Percentiles rank a stretch among this genome's conserved stretches.
These are phyloP conservation scores for Gasteruption jaculator DNA, from an alignment of 2,888 invertebrate genomes.

Conservation along the genomic window DNA sequence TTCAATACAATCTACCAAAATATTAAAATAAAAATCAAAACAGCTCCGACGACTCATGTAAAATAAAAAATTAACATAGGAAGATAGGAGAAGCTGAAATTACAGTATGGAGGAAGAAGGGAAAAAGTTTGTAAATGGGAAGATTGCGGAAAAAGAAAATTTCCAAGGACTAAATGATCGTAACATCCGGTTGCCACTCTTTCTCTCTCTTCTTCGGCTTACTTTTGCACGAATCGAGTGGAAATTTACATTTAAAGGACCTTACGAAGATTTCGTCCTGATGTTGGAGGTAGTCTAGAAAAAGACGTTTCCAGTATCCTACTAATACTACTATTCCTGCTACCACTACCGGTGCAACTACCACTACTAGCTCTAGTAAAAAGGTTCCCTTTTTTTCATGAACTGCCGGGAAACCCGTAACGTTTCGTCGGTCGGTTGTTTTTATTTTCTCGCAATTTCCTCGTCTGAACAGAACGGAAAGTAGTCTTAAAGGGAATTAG, in stretches of 20 bases:
- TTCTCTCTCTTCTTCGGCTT: constrained; percentile 13
- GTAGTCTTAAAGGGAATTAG: constrained; percentile 43
- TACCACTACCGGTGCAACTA: constrained; percentile 6
- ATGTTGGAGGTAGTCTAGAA: constrained; percentile 11
- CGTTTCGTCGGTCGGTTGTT: constrained; percentile 27
- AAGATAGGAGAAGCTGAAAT: no score
- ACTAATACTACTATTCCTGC: no score
- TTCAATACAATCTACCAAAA: no score
- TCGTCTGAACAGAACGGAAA: constrained; percentile 39
- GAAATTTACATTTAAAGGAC: constrained; percentile 42
- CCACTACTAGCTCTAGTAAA: neutral
- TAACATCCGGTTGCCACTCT: no score
- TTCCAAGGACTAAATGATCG: no score
- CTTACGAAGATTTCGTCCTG: constrained; percentile 29
- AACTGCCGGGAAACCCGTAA: constrained; percentile 15
- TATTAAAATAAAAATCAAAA: no score
- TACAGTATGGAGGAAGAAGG: no score
- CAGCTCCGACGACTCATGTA: no score
- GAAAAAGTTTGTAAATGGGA: no score
- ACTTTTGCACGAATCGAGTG: constrained; percentile 31
- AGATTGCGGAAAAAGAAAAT: no score
- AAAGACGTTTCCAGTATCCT: constrained; percentile 15
- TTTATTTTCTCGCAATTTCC: constrained; percentile 47
- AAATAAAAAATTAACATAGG: no score
- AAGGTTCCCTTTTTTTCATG: neutral